Evolutionary conservation across 35 echinoderm and acorn worm species (phyloP), one percentile per base, ranked within the genome.

Genomic region (Ophioderma brevispina): DNA sequence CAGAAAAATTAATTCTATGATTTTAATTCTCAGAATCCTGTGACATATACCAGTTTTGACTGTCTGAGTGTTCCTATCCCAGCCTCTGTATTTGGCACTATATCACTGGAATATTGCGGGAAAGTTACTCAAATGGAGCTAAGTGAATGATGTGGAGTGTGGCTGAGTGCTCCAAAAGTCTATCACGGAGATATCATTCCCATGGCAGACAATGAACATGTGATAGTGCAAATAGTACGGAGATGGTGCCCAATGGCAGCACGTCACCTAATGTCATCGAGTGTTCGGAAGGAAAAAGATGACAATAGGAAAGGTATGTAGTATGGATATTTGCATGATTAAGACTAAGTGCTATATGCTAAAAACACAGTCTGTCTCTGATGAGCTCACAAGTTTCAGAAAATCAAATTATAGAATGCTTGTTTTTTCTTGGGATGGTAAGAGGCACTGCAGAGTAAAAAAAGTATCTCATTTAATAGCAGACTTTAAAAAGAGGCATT

Each of bases 131-230:
- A 91, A 36, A 33, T 70, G 4, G 95, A 97, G 75, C 40, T 97
- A 25, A n/a, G 95, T 97, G 31, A 79, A 97, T 31, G 95, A 88
- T 75, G 95, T 97, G 52, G 92, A 97, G 76, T 97, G 95, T 85
- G n/a, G 38, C 85, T 31, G 95, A 94, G 82, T 97, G 95, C 77
- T 64, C 75, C 18, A 97, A 97, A 40, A 81, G 32, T 46, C 78
- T 92, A 14, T 36, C 88, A 35, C 21, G 15, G 79, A 82, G 35
- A 21, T 81, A 18, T 75, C 84, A 35, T 52, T 42, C 78, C 85
- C 0, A 78, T 19, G 64, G 37, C 31, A 19, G 70, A 6, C 36
- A 83, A n/a, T 21, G 35, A 35, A 21, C 52, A 32, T 30, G 43
- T 33, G 70, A 42, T 21, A 70, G 59, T 25, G 23, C 40, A 77